Evolutionary conservation across 2,113 vertebrate genomes (phyloP), one percentile per base, ranked within the genome.

Genomic region (Bungarus multicinctus): DNA sequence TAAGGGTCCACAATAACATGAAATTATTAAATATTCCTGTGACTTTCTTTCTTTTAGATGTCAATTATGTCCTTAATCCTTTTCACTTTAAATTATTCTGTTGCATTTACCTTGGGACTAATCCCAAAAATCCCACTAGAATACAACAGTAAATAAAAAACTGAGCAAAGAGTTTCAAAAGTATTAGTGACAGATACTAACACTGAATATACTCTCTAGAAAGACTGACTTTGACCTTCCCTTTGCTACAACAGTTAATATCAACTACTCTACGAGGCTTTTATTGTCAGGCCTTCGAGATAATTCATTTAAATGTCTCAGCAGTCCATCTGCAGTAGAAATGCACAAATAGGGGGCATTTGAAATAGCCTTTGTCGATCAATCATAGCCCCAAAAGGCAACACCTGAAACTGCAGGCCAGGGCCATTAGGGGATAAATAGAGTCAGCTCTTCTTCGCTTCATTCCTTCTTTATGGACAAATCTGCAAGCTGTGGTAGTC

Each of bases 241-340:
- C 88, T 34, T 54, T 90, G 45, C 54, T 88, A 86, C 88, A 93
- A 86, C 43, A 39, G 27, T 57, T 93, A 89, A 57, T 89, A 90
- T 90, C 92, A 90, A 5, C 30, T 60, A 55, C 22, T 85, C 69
- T 85, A 93, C 30, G 14, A 90, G 57, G 64, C 54, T 57, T 16
- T 27, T 81, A 89, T 81, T 85, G 16, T 89, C 64, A 89, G 60
- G 52, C 39, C 64, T 85, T 92, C 43, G 69, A 58, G 64, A 85
- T 92, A 89, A 92, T 92, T 60, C 52, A 86, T 89, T 90, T 89
- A 86, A 90, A 55, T 86, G 12, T 90, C 43, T n/a, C 50, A 20
- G 85, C 85, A 50, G 53, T 34, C 69, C 85, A 58, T 43, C 85
- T 85, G 55, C 39, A 85, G 54, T 39, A 55, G 85, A 89, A 85